phyloP scores from a whole-genome alignment of 2,797 vertebrate genomes.

The Delichon dasypus region DNA sequence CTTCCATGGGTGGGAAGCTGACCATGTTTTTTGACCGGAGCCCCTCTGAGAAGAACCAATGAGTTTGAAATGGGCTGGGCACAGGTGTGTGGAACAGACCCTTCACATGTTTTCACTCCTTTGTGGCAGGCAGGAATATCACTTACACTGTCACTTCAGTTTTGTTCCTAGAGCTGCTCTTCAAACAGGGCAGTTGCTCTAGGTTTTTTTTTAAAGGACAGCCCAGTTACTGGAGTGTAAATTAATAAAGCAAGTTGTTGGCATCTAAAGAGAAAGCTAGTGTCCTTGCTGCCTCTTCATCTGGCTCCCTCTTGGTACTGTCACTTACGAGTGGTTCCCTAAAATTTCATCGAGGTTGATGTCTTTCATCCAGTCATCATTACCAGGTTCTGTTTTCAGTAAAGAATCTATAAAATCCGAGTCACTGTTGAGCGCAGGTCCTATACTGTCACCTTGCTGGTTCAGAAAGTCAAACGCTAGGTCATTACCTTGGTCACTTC shows the following conservation, averaged over 20 bases:
- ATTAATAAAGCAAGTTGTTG: constrained; percentile 27
- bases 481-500: constrained; percentile 80
- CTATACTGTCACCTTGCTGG: constrained; percentile 89
- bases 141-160: constrained; percentile 19
- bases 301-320: neutral
- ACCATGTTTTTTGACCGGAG: neutral
- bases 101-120: neutral
- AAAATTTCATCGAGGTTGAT: constrained; percentile 98
- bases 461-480: constrained; percentile 92
- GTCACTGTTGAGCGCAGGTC: constrained; percentile 91
- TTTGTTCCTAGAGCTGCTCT: constrained; percentile 34
- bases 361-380: constrained; percentile 99
- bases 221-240: constrained; percentile 33
- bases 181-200: neutral
- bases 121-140: neutral
- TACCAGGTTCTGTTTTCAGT: constrained; percentile 94
- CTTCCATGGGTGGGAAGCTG: neutral
- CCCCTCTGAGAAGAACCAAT: neutral
- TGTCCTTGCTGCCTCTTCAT: constrained; percentile 35
- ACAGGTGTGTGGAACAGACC: neutral
- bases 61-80: neutral
- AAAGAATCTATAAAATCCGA: constrained; percentile 97
- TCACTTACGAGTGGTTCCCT: constrained; percentile 86
- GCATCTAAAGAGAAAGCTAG: constrained; percentile 33
- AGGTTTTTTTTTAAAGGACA: neutral